Evolutionary conservation across 2,113 vertebrate species (phyloP), one percentile per base, ranked within the genome.

Genomic region (Brachionichthys hirsutus): DNA sequence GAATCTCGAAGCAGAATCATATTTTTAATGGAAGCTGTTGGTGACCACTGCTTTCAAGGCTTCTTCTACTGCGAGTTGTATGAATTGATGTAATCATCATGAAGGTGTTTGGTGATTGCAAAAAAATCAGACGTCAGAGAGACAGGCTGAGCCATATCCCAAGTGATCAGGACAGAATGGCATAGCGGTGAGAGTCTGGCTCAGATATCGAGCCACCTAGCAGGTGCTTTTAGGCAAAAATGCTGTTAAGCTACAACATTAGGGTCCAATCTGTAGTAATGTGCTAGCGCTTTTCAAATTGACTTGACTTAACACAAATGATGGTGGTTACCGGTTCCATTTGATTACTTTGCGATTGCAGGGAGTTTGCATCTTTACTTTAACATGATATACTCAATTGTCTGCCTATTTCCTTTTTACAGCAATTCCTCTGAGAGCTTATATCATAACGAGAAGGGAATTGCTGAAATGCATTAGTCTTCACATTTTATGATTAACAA

Each of bases 11-110:
- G 36, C 36, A 40, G 36, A 40, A 40, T 40, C 12, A 12, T 6
- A 6, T 65, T 43, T 64, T 60, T 52, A 47, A 30, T 64, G 38
- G 20, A 20, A 20, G 46, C 10, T 51, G 42, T 40, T 56, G 24
- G 15, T 54, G 46, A 19, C 41, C 16, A n/a, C 1, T 65, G 44
- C 36, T 60, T 13, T 53, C 24, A 18, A 44, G 20, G 50, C 8
- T 35, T 43, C 14, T 6, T 15, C 19, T 6, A 3, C 51, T 58
- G 16, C 14, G 19, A 53, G 17, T 30, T 62, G 36, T 57, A 64
- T 75, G 62, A 68, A 3, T 66, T 68, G 53, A 30, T 61, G 16
- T 62, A 57, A 68, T 22, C 43, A 58, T 42, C 18, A 38, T 15
- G 8, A 48, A 40, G 16, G 35, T 50, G 42, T 42, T 20, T 12